phyloP scores from a whole-genome alignment of 2,888 invertebrate species.

The Alloplasta piceator region DNA sequence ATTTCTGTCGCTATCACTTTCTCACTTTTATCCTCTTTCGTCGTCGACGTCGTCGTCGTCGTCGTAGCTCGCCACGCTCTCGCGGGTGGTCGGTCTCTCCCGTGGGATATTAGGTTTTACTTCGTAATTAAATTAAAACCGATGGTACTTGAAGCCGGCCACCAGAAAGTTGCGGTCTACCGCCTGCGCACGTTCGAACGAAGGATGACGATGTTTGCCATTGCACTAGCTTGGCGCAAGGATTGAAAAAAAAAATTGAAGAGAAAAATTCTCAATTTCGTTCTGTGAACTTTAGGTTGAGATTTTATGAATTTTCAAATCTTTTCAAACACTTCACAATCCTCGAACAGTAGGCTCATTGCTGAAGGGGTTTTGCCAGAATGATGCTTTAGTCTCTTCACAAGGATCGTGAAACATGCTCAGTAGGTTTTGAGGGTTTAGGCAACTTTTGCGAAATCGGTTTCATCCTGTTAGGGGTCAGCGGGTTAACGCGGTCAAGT shows the following conservation, averaged over 20 bases:
- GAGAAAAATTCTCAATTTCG: too few species aligned
- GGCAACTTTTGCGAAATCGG: too few species aligned
- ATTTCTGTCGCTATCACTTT: slow-evolving; percentile 39
- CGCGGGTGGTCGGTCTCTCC: slow-evolving; percentile 59
- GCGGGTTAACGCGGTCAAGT: too few species aligned
- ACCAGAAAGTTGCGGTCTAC: slow-evolving; percentile 73
- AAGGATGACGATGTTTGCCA: slow-evolving; percentile 47
- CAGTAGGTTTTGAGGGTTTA: too few species aligned
- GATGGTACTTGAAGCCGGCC: slow-evolving; percentile 62
- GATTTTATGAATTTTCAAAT: too few species aligned
- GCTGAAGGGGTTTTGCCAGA: too few species aligned
- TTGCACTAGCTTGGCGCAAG: slow-evolving; percentile 13
- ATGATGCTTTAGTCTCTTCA: too few species aligned
- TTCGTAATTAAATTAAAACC: slow-evolving; percentile 76
- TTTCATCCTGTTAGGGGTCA: too few species aligned
- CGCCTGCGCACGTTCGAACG: slow-evolving; percentile 56
- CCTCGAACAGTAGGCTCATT: too few species aligned
- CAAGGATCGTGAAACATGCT: too few species aligned
- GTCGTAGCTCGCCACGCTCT: slow-evolving; percentile 52
- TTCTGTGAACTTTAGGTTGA: too few species aligned
- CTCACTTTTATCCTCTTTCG: slow-evolving; percentile 41
- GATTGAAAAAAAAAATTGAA: slow-evolving; percentile 49
- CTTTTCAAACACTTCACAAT: too few species aligned
- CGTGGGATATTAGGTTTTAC: slow-evolving; percentile 73
- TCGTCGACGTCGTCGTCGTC: slow-evolving; percentile 17